Conservation (phyloP, 2,797 vertebrate species). For the Gymnoscopelus braueri region DNA sequence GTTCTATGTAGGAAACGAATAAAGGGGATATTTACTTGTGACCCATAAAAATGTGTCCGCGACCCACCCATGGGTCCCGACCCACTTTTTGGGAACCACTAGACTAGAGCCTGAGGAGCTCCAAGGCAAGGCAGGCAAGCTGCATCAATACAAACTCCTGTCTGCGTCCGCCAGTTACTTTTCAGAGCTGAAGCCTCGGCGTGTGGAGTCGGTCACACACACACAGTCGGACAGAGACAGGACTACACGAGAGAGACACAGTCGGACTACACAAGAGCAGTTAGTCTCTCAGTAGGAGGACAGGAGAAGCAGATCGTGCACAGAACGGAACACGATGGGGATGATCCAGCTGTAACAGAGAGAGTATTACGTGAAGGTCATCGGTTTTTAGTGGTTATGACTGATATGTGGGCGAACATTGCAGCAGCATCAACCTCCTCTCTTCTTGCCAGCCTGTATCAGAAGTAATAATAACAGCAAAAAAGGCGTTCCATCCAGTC, state of each 20-base stretch:
- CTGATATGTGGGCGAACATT: slow-evolving; percentile 21
- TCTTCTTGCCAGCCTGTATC: slow-evolving; percentile 33
- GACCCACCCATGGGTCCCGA: too few relatives aligned
- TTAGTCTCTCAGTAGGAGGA: too few relatives aligned
- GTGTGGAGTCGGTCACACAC: background rate
- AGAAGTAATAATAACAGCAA: slow-evolving; percentile 27
- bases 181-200: slow-evolving; percentile 1
- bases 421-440: slow-evolving; percentile 21
- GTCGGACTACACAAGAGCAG: too few relatives aligned
- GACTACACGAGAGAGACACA: too few relatives aligned
- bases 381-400: background rate
- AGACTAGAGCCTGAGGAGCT: too few relatives aligned
- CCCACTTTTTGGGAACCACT: too few relatives aligned
- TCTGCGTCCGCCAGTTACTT: slow-evolving; percentile 12
- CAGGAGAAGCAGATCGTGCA: too few relatives aligned
- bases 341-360: slow-evolving; percentile 38
- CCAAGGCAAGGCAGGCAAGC: background rate
- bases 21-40: too few relatives aligned
- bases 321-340: slow-evolving; percentile 47
- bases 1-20: too few relatives aligned
- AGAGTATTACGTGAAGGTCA: slow-evolving; percentile 15
- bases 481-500: slow-evolving; percentile 22
- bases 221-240: too few relatives aligned
- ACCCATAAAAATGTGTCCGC: too few relatives aligned
- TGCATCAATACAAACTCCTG: slow-evolving; percentile 64